These are phyloP conservation scores for Zosterops pallidus DNA, from an alignment of 2,113 vertebrate genomes.

Conservation along the genomic window DNA sequence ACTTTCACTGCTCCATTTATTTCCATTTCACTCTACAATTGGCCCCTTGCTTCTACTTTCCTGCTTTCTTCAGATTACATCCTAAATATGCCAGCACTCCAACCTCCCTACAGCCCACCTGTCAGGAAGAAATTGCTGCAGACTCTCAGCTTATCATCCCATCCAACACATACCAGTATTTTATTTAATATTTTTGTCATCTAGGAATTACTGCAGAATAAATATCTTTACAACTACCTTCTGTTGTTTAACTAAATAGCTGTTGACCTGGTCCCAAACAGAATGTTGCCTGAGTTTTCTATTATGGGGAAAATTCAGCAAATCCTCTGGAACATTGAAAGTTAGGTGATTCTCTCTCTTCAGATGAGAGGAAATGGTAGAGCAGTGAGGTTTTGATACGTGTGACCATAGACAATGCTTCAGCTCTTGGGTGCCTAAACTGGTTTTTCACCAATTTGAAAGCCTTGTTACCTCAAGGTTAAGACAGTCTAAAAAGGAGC, in stretches of 20 bases:
- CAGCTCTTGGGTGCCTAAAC: not conserved
- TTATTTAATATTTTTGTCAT: not conserved
- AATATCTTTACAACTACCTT: not conserved
- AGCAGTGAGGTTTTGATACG: not conserved
- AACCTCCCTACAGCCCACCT: not conserved
- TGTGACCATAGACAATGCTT: not conserved
- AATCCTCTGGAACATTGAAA: not conserved
- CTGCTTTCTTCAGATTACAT: not conserved
- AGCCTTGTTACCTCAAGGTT: not conserved
- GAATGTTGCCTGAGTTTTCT: not conserved
- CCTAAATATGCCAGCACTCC: not conserved
- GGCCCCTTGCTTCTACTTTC: not conserved
- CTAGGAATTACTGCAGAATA: not conserved
- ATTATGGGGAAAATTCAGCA: not conserved
- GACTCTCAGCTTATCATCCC: not conserved
- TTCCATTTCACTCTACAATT: not conserved
- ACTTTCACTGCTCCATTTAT: not conserved
- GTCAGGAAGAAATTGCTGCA: not conserved
- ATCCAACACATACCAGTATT: not conserved
- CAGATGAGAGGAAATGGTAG: not conserved
- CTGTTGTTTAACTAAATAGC: not conserved
- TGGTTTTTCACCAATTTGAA: not conserved
- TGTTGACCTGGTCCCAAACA: not conserved
- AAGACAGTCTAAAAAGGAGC: not conserved
- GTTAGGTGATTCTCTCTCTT: not conserved